Conservation (phyloP, 2,113 vertebrate species). For the Verasper variegatus region DNA sequence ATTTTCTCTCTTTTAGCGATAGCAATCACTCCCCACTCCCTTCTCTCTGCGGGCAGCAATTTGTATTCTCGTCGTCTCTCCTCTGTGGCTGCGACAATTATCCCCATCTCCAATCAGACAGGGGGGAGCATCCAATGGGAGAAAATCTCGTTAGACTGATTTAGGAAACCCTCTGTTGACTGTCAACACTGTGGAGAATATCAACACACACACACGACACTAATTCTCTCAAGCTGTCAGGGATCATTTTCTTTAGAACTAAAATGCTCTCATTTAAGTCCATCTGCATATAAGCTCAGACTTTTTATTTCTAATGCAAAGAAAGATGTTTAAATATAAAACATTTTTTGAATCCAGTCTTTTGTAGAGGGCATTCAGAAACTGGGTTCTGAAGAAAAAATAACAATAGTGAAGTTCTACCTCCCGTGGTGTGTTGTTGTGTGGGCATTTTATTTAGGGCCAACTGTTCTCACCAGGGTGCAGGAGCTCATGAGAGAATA, state of each 20-base stretch:
- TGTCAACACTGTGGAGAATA: slow-evolving; percentile 65
- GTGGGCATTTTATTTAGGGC: slow-evolving; percentile 25
- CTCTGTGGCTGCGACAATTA: slow-evolving; percentile 65
- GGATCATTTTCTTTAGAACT: neutral
- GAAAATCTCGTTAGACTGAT: slow-evolving; percentile 65
- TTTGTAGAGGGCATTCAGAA: neutral
- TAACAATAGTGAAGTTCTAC: neutral
- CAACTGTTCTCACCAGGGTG: slow-evolving; percentile 5
- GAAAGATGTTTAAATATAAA: neutral
- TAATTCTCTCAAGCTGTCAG: slow-evolving; percentile 53
- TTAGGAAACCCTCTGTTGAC: slow-evolving; percentile 69
- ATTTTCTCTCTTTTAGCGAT: slow-evolving; percentile 64
- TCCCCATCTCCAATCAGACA: slow-evolving; percentile 66
- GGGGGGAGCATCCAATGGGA: slow-evolving; percentile 48
- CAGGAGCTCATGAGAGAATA: slow-evolving; percentile 18
- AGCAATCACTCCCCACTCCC: slow-evolving; percentile 49
- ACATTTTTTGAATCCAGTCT: slow-evolving; percentile 4
- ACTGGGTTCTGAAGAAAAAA: neutral
- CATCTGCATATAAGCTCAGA: slow-evolving; percentile 8
- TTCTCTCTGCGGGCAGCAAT: slow-evolving; percentile 37
- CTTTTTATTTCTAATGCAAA: no score
- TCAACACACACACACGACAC: slow-evolving; percentile 30
- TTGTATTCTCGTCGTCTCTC: slow-evolving; percentile 60
- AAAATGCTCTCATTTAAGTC: slow-evolving; percentile 21
- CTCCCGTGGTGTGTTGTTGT: neutral